These are phyloP conservation scores for Drosophila sproati DNA, from an alignment of 1,140 invertebrate genomes.

Conservation along the genomic window DNA sequence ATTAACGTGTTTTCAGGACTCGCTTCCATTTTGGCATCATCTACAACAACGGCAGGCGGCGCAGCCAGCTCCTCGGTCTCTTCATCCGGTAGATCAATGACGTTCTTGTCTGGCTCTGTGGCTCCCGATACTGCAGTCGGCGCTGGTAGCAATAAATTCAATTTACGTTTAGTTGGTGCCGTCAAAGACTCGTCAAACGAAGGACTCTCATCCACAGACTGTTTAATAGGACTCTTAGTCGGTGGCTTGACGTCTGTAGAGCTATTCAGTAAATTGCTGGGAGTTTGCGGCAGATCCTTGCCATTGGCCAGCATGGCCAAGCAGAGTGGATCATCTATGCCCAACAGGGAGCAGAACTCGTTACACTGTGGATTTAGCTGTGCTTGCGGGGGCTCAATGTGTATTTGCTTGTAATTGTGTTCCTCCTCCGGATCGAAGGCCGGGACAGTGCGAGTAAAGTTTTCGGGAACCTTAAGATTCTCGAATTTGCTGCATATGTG, in stretches of 20 bases:
- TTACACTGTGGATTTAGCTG: slow-evolving; percentile 93
- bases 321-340: slow-evolving; percentile 90
- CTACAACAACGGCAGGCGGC: background rate
- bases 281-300: slow-evolving; percentile 56
- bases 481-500: slow-evolving; percentile 88
- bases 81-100: slow-evolving; percentile 45
- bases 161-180: slow-evolving; percentile 51
- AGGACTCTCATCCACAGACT: background rate
- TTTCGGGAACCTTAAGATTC: slow-evolving; percentile 89
- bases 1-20: background rate
- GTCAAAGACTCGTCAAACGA: slow-evolving; percentile 3
- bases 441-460: slow-evolving; percentile 91
- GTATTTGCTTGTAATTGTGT: slow-evolving; percentile 64
- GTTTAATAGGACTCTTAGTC: background rate
- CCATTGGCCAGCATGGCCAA: slow-evolving; percentile 85
- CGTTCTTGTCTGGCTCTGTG: slow-evolving; percentile 23
- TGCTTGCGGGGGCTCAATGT: slow-evolving; percentile 84
- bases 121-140: slow-evolving; percentile 15
- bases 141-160: slow-evolving; percentile 56
- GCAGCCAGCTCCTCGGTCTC: background rate
- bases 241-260: background rate
- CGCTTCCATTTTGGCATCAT: background rate
- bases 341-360: slow-evolving; percentile 91
- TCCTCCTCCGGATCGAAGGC: slow-evolving; percentile 86
- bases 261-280: background rate